Conservation (phyloP, 2,888 invertebrate genomes). For the Melanostoma mellinum region DNA sequence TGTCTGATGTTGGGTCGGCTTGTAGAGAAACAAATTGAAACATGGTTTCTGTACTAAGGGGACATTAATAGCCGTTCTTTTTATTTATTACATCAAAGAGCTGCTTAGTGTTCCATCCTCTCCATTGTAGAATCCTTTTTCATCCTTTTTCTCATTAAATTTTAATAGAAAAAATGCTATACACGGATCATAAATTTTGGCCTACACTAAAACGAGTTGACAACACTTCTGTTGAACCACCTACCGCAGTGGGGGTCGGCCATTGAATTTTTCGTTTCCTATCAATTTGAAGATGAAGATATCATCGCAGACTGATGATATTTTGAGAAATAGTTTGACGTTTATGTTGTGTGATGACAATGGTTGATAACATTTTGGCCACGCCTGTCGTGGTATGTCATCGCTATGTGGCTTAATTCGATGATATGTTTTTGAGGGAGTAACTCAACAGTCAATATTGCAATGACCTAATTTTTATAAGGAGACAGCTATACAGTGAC, state of each 20-base stretch:
- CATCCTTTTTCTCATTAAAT: slow-evolving; percentile 38
- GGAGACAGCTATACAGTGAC: too few relatives aligned
- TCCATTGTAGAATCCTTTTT: slow-evolving; percentile 35
- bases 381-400: slow-evolving; percentile 5
- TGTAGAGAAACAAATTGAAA: slow-evolving; percentile 66
- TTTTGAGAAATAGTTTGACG: slow-evolving; percentile 9
- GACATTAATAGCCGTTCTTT: slow-evolving; percentile 58
- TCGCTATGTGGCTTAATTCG: slow-evolving; percentile 1
- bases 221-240: slow-evolving; percentile 72
- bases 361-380: slow-evolving; percentile 13
- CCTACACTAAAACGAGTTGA: slow-evolving; percentile 56
- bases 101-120: slow-evolving; percentile 24
- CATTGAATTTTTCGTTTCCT: background rate
- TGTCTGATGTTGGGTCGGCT: slow-evolving; percentile 4
- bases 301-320: slow-evolving; percentile 15
- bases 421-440: background rate
- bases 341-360: slow-evolving; percentile 33
- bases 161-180: slow-evolving; percentile 13
- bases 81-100: slow-evolving; percentile 58
- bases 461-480: slow-evolving; percentile 7
- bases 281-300: slow-evolving; percentile 19
- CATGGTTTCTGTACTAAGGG: slow-evolving; percentile 48
- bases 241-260: slow-evolving; percentile 68
- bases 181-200: slow-evolving; percentile 53
- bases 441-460: background rate